Evolutionary conservation across 2,888 invertebrate genomes (phyloP).

Genomic region (Venusia cambrica): DNA sequence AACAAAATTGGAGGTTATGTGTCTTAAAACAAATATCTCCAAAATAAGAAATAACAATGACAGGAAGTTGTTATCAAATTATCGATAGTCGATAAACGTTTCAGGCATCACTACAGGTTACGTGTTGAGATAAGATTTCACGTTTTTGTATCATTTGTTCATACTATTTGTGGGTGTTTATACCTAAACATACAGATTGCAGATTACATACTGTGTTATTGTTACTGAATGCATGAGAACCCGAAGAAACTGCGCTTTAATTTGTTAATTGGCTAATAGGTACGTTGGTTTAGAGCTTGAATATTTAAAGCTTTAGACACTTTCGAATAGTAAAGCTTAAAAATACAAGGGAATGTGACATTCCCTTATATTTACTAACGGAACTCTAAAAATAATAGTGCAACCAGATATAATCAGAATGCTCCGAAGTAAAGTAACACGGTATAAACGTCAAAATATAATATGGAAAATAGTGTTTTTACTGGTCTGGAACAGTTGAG

Average conservation of each 20-base stretch:
- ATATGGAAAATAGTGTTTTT: too few species aligned
- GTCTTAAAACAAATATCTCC: neutral
- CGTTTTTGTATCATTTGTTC: slow-evolving; percentile 15
- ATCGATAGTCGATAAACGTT: slow-evolving; percentile 7
- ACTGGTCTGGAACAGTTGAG: too few species aligned
- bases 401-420: too few species aligned
- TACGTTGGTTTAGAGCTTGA: slow-evolving; percentile 1
- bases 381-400: too few species aligned
- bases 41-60: neutral
- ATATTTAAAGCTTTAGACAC: too few species aligned
- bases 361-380: too few species aligned
- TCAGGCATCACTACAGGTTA: slow-evolving; percentile 16
- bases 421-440: too few species aligned
- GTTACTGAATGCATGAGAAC: slow-evolving; percentile 11
- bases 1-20: too few species aligned
- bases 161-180: slow-evolving; percentile 5
- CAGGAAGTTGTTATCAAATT: neutral
- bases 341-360: too few species aligned
- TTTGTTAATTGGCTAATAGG: slow-evolving; percentile 12
- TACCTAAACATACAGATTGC: slow-evolving; percentile 8
- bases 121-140: slow-evolving; percentile 12
- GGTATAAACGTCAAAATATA: too few species aligned
- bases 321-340: too few species aligned
- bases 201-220: slow-evolving; percentile 1
- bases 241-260: slow-evolving; percentile 4